Conservation (phyloP, 2,113 vertebrate genomes). For the Pipa parva region DNA sequence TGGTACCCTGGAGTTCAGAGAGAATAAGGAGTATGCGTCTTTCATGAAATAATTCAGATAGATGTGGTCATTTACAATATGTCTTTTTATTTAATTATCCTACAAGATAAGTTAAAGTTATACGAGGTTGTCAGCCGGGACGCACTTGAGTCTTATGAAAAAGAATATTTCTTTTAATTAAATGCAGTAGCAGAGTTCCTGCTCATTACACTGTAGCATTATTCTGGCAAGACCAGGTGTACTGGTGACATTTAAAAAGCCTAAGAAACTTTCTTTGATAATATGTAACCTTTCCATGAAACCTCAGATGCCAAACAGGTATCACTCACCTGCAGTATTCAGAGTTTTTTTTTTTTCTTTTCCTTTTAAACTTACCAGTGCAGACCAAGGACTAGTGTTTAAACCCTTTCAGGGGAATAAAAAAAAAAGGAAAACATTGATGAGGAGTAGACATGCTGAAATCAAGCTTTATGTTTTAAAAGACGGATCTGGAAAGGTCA, state of each 20-base stretch:
- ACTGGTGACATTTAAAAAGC: slow-evolving; percentile 21
- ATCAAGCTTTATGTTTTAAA: neutral
- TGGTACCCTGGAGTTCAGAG: too few species aligned
- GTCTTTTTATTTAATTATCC: neutral
- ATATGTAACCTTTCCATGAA: slow-evolving; percentile 25
- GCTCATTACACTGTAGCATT: slow-evolving; percentile 2
- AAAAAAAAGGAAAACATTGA: neutral
- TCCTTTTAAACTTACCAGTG: neutral
- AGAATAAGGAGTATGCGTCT: neutral
- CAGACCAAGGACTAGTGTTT: slow-evolving; percentile 1
- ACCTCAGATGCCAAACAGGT: slow-evolving; percentile 3
- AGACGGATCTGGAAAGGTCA: slow-evolving; percentile 7
- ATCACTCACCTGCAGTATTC: slow-evolving; percentile 12
- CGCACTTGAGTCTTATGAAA: slow-evolving; percentile 1
- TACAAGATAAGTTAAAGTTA: neutral
- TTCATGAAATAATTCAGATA: neutral
- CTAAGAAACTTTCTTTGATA: slow-evolving; percentile 19
- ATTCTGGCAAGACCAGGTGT: slow-evolving; percentile 21
- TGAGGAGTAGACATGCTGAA: neutral
- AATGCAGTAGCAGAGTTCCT: neutral
- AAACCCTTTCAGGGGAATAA: neutral
- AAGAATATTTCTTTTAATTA: slow-evolving; percentile 11
- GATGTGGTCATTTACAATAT: neutral
- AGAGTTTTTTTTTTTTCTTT: neutral
- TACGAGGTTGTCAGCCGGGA: neutral